Evolutionary conservation across 2,888 invertebrate genomes (phyloP), one percentile per base, ranked within the genome.

Genomic region (Rhagium mordax): DNA sequence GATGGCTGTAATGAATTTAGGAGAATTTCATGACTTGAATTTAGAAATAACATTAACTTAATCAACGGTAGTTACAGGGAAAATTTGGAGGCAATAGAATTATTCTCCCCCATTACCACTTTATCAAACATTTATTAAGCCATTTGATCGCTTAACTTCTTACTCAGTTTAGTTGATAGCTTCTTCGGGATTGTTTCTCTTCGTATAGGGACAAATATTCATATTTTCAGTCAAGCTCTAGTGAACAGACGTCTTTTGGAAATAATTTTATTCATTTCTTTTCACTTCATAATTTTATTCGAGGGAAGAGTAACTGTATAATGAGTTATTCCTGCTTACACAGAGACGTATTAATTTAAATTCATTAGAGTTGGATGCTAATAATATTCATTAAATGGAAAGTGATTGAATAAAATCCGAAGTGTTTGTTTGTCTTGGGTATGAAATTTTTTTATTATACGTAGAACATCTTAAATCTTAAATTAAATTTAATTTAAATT

Each of bases 31-130:
- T 67, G 57, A 67, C 57, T 67, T 57, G 67, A 67, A 67, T 67
- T 67, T 57, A 51, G 67, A 67, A 67, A 67, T 57, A 67, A 41
- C 67, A 67, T 67, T 67, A 67, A 67, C 21, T 67, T 57, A 67
- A 67, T 67, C 67, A 57, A 21, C 41, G 67, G 47, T 33, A 57
- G 21, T 67, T 67, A 67, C 29, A 57, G 47, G 47, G 67, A 53
- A 53, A 27, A 67, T 67, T 57, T 57, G 57, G 57, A 20, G 21
- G 51, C 21, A 57, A 67, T 67, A 18, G 57, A 67, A 57, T 67
- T 55, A 57, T 67, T 65, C 67, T 21, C 21, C 67, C 57, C 24
- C 67, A 55, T 67, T 67, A 55, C 57, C 67, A 67, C 67, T 47
- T 67, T 41, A 67, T 67, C 67, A 55, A 67, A 67, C 57, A 57